Percentiles rank a stretch among this genome's conserved stretches.
phyloP scores from a whole-genome alignment of 2,797 vertebrate genomes.

The Scyliorhinus canicula region DNA sequence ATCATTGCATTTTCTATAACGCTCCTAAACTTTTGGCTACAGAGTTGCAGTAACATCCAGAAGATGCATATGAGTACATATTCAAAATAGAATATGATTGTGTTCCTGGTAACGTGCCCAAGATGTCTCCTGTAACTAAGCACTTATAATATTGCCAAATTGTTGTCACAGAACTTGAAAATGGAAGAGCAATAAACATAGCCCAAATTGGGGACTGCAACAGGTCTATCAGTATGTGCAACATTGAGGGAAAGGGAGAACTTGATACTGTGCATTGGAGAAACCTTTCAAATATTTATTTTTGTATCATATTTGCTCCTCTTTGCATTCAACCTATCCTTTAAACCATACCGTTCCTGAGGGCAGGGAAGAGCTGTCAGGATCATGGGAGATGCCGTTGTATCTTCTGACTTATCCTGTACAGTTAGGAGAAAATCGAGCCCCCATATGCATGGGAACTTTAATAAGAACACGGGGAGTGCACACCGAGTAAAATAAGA shows the following conservation, averaged over 20 bases:
- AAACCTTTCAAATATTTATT: not conserved
- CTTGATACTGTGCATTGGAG: not conserved
- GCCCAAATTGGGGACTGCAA: not conserved
- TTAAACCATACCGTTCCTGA: not conserved
- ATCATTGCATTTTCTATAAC: not conserved
- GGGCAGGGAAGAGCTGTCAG: not conserved
- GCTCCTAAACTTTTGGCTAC: not conserved
- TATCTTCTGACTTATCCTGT: not conserved
- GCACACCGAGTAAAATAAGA: too few species aligned
- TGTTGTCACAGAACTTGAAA: not conserved
- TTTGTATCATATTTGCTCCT: not conserved
- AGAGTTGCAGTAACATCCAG: not conserved
- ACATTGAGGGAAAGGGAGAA: not conserved
- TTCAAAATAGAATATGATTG: not conserved
- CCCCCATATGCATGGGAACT: not conserved
- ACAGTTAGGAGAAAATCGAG: not conserved
- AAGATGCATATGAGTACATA: not conserved
- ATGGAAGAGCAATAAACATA: not conserved
- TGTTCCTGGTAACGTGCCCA: not conserved
- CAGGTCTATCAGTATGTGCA: not conserved
- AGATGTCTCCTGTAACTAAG: not conserved
- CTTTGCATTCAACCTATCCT: too few species aligned
- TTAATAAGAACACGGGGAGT: too few species aligned
- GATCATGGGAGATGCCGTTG: not conserved
- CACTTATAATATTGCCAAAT: not conserved